Percentiles rank a stretch among this genome's conserved stretches.
Evolutionary conservation across 2,797 vertebrate genomes (phyloP).

Genomic region (Onychomys arenicola): DNA sequence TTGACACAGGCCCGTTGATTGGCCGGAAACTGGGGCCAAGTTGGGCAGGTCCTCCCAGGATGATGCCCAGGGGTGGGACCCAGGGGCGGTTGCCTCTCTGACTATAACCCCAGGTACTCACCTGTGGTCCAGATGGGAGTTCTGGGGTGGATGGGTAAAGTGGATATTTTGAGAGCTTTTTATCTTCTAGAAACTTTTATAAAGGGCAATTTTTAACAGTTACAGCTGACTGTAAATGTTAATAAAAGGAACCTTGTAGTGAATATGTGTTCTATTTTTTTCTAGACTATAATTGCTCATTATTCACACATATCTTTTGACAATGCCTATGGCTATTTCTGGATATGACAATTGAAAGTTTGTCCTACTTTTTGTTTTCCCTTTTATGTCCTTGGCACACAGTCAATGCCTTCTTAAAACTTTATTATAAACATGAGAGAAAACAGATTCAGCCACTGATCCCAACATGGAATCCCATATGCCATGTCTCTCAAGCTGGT

Average conservation of each 20-base stretch:
- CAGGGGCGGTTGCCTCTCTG: too few relatives aligned
- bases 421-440: not conserved
- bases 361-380: not conserved
- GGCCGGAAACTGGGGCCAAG: too few relatives aligned
- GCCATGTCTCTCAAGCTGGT: not conserved
- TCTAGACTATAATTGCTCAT: not conserved
- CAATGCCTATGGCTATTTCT: conserved; percentile 24
- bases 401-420: not conserved
- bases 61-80: too few relatives aligned
- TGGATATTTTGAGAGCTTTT: not conserved
- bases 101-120: too few relatives aligned
- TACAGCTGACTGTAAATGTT: conserved; percentile 8
- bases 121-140: too few relatives aligned
- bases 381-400: not conserved
- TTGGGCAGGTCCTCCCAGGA: too few relatives aligned
- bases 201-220: conserved; percentile 16
- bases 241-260: not conserved
- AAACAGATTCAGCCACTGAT: not conserved
- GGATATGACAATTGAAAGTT: not conserved
- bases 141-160: too few relatives aligned
- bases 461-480: not conserved
- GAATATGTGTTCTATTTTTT: conserved; percentile 35
- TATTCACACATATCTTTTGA: not conserved
- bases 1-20: too few relatives aligned
- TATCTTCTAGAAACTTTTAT: conserved; percentile 17